These are phyloP conservation scores for Esox masquinongy DNA, from an alignment of 2,797 vertebrate species.

Conservation along the genomic window DNA sequence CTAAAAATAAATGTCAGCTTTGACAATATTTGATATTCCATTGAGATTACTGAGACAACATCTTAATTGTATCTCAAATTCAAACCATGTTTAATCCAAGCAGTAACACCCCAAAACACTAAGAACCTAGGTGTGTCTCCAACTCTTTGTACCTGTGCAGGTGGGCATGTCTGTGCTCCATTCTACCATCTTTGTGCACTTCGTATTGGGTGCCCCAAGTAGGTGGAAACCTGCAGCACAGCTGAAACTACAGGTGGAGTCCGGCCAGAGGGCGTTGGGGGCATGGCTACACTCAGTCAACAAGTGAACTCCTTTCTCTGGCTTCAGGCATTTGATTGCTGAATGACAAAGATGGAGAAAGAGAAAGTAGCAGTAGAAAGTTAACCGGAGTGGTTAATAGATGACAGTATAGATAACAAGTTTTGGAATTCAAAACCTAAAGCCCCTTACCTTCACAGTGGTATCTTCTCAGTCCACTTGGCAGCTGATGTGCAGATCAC, in stretches of 20 bases:
- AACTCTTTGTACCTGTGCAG: conserved; percentile 61
- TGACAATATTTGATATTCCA: no score
- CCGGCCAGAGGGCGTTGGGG: conserved; percentile 47
- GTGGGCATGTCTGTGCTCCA: conserved; percentile 63
- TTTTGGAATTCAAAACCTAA: not conserved
- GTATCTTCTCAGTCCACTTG: conserved; percentile 67
- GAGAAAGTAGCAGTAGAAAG: not conserved
- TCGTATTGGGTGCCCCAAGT: conserved; percentile 45
- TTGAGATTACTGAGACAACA: no score
- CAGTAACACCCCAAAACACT: not conserved
- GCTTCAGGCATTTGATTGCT: conserved; percentile 59
- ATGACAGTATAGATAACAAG: no score
- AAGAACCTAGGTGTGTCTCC: not conserved
- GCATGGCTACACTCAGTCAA: conserved; percentile 57
- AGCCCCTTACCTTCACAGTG: conserved; percentile 73
- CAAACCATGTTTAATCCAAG: not conserved
- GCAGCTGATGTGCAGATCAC: conserved; percentile 71
- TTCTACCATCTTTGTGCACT: conserved; percentile 66
- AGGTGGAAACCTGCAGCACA: conserved; percentile 68
- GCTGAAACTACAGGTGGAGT: conserved; percentile 69
- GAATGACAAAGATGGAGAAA: not conserved
- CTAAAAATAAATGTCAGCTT: no score
- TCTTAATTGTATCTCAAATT: no score
- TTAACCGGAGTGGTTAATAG: not conserved
- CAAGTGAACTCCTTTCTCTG: conserved; percentile 44